phyloP scores from a whole-genome alignment of 2,888 invertebrate species.

The Perdita meconis region DNA sequence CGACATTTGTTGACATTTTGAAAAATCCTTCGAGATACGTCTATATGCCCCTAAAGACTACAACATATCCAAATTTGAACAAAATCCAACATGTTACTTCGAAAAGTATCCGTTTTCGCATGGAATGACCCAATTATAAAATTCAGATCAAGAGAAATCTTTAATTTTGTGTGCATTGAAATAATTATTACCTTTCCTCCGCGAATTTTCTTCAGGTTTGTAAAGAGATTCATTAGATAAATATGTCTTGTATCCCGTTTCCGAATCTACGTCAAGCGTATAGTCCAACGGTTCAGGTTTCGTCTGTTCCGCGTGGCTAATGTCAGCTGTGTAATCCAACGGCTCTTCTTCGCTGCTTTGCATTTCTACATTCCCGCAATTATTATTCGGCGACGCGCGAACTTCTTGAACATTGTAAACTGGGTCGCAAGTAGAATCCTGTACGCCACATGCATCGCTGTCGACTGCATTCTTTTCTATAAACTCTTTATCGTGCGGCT shows the following conservation, averaged over 20 bases:
- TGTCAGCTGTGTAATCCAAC: conserved; percentile 72
- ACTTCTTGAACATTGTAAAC: conserved; percentile 32
- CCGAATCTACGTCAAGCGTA: conserved; percentile 66
- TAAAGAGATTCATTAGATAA: conserved; percentile 52
- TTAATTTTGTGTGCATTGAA: background rate
- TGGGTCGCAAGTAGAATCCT: conserved; percentile 31
- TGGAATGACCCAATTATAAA: no score
- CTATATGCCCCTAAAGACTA: no score
- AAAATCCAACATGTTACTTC: no score
- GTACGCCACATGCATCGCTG: conserved; percentile 29
- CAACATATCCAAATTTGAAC: no score
- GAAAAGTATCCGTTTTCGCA: no score
- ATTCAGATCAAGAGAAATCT: no score
- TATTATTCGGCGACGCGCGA: conserved; percentile 16
- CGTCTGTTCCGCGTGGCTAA: conserved; percentile 39
- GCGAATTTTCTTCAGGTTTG: conserved; percentile 54
- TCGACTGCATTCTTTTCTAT: conserved; percentile 26
- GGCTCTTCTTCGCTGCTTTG: conserved; percentile 61
- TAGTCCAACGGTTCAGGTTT: conserved; percentile 73
- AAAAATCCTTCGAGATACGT: no score
- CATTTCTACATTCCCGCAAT: conserved; percentile 38
- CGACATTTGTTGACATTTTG: no score
- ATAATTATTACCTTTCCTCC: conserved; percentile 62
- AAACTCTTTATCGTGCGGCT: conserved; percentile 5
- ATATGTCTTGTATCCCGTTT: conserved; percentile 56